Percentiles rank a stretch among this genome's conserved stretches.
Conservation (phyloP, 2,888 invertebrate genomes). For the Melanotus villosus region DNA sequence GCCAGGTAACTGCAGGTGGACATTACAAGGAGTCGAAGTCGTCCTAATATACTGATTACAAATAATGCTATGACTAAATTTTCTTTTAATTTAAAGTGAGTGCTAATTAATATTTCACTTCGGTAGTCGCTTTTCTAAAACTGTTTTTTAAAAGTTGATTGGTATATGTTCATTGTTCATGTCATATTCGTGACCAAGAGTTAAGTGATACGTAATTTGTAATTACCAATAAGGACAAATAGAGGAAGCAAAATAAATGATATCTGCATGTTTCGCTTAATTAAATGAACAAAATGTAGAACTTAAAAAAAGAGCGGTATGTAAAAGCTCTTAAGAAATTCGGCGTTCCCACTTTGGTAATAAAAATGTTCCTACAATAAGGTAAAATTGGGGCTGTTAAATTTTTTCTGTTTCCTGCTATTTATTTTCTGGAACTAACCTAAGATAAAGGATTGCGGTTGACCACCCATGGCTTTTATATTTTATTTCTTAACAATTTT, state of each 20-base stretch:
- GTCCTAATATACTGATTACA: neutral
- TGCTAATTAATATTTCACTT: too few species aligned
- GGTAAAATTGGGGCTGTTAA: conserved; percentile 26
- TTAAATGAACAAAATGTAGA: neutral
- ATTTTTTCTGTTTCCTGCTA: conserved; percentile 35
- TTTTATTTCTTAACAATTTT: too few species aligned
- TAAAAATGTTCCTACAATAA: conserved; percentile 23
- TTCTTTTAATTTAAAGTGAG: neutral
- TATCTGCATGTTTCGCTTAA: too few species aligned
- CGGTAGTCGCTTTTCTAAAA: too few species aligned
- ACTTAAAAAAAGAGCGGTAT: neutral
- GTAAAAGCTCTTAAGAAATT: neutral
- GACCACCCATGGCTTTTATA: conserved; percentile 30
- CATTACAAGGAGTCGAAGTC: conserved; percentile 14
- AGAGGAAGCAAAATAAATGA: too few species aligned
- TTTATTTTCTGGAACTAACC: conserved; percentile 26
- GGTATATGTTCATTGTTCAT: too few species aligned
- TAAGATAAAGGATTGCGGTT: conserved; percentile 32
- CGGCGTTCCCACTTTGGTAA: neutral
- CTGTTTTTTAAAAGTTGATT: too few species aligned
- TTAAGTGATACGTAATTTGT: too few species aligned
- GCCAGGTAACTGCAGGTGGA: conserved; percentile 52
- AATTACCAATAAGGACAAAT: too few species aligned
- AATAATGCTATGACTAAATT: neutral
- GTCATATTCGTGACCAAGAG: too few species aligned